phyloP scores from a whole-genome alignment of 2,797 vertebrate species.

The Rhinogobio ventralis region DNA sequence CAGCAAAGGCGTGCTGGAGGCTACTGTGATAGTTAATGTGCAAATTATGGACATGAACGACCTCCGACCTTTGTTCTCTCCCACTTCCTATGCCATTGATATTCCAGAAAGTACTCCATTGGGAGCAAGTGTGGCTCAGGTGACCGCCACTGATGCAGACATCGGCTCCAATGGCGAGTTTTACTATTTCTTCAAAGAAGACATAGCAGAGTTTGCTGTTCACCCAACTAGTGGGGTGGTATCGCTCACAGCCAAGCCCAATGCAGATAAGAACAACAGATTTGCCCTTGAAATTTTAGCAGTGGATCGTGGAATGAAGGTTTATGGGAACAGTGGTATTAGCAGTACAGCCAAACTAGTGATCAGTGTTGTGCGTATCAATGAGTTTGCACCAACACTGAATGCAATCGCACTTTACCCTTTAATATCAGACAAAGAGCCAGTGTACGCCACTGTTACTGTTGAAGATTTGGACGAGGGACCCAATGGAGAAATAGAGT shows the following conservation, averaged over 20 bases:
- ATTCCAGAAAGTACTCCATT: conserved; percentile 89
- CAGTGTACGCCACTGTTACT: conserved; percentile 84
- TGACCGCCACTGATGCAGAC: conserved; percentile 96
- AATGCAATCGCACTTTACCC: conserved; percentile 79
- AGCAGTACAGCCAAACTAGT: conserved; percentile 92
- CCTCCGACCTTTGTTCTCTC: conserved; percentile 93
- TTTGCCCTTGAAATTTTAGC: conserved; percentile 94
- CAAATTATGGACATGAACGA: conserved; percentile 96
- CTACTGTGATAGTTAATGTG: conserved; percentile 84
- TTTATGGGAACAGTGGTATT: conserved; percentile 90
- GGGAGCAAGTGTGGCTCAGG: conserved; percentile 87
- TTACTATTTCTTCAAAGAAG: conserved; percentile 94
- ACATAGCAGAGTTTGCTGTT: conserved; percentile 89
- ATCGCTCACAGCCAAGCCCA: conserved; percentile 85
- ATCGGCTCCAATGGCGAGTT: conserved; percentile 95
- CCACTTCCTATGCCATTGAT: conserved; percentile 91
- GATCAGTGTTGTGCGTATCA: conserved; percentile 85
- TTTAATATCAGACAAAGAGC: conserved; percentile 82
- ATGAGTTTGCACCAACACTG: conserved; percentile 86
- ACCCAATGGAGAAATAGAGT: conserved; percentile 89
- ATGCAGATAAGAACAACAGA: conserved; percentile 78
- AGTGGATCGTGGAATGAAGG: conserved; percentile 91
- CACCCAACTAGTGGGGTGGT: conserved; percentile 93
- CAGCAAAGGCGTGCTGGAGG: conserved; percentile 82
- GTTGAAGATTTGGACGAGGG: conserved; percentile 92